These are phyloP conservation scores for Heteromyza rotundicornis DNA, from an alignment of 2,888 invertebrate genomes.

Conservation along the genomic window DNA sequence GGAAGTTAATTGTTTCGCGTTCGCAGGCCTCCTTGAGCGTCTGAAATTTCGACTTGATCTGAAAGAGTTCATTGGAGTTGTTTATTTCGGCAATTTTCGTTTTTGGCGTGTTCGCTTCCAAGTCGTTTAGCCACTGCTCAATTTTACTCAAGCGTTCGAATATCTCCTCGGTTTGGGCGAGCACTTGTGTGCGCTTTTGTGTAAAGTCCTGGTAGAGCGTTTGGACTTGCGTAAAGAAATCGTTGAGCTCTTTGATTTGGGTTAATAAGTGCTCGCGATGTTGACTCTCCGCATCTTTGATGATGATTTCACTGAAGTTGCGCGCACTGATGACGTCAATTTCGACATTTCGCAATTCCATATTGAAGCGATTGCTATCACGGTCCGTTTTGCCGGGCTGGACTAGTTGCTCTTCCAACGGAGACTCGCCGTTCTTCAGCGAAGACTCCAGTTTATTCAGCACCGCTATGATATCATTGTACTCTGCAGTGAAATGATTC, in stretches of 20 bases:
- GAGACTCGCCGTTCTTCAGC: not conserved
- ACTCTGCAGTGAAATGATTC: slow-evolving; percentile 60
- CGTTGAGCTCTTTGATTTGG: slow-evolving; percentile 53
- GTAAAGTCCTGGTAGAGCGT: slow-evolving; percentile 49
- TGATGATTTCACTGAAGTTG: slow-evolving; percentile 61
- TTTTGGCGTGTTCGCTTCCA: slow-evolving; percentile 70
- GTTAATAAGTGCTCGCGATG: slow-evolving; percentile 49
- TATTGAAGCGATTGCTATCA: slow-evolving; percentile 40
- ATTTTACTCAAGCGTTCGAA: slow-evolving; percentile 52
- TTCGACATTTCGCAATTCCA: slow-evolving; percentile 60
- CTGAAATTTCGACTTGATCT: slow-evolving; percentile 75
- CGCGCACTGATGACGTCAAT: slow-evolving; percentile 62
- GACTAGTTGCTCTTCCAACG: slow-evolving; percentile 2
- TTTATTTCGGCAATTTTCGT: slow-evolving; percentile 67
- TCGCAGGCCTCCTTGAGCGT: slow-evolving; percentile 76
- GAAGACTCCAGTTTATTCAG: slow-evolving; percentile 42
- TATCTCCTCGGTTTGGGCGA: slow-evolving; percentile 52
- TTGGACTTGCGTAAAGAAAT: slow-evolving; percentile 53
- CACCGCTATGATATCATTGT: slow-evolving; percentile 51
- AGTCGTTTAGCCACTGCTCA: slow-evolving; percentile 69
- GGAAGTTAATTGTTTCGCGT: slow-evolving; percentile 70
- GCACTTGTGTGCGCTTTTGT: slow-evolving; percentile 49
- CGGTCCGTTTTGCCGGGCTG: not conserved
- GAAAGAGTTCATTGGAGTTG: slow-evolving; percentile 74
- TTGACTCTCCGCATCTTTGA: slow-evolving; percentile 53